Conservation (phyloP, 2,113 vertebrate genomes). For the Phalacrocorax pelagicus region DNA sequence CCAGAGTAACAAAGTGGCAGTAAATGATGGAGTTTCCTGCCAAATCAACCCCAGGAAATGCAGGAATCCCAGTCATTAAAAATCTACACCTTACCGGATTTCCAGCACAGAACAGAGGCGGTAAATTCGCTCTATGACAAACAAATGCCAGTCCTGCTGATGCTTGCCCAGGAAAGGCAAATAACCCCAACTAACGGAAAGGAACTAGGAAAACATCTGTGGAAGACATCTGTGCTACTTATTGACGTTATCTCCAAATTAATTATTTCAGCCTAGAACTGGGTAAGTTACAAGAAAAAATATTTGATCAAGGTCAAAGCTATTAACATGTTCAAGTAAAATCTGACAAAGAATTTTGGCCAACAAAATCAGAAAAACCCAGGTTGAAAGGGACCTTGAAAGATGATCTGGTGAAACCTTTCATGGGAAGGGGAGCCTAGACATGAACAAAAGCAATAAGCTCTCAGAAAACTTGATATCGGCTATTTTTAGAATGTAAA, state of each 20-base stretch:
- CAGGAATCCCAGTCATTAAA: not conserved
- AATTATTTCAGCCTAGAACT: not conserved
- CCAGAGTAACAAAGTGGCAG: not conserved
- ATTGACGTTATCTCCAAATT: fast-evolving
- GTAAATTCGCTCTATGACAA: not conserved
- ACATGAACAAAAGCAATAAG: not conserved
- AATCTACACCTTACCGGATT: not conserved
- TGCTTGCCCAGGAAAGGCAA: not conserved
- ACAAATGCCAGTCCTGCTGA: not conserved
- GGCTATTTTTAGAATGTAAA: not conserved
- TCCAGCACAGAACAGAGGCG: not conserved
- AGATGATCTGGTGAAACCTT: not conserved
- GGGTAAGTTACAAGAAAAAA: not conserved
- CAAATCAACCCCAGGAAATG: constrained; percentile 20
- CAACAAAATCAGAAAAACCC: not conserved
- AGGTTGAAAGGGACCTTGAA: not conserved
- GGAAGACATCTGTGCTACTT: not conserved
- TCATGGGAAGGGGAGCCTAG: not conserved
- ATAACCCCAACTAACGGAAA: not conserved
- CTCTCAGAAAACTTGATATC: not conserved
- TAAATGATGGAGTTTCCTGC: not conserved
- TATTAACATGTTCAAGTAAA: not conserved
- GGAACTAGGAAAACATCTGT: not conserved
- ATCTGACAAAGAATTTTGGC: not conserved
- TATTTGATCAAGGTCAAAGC: not conserved